Evolutionary conservation across 2,797 vertebrate genomes (phyloP).

Genomic region (Potorous gilbertii): DNA sequence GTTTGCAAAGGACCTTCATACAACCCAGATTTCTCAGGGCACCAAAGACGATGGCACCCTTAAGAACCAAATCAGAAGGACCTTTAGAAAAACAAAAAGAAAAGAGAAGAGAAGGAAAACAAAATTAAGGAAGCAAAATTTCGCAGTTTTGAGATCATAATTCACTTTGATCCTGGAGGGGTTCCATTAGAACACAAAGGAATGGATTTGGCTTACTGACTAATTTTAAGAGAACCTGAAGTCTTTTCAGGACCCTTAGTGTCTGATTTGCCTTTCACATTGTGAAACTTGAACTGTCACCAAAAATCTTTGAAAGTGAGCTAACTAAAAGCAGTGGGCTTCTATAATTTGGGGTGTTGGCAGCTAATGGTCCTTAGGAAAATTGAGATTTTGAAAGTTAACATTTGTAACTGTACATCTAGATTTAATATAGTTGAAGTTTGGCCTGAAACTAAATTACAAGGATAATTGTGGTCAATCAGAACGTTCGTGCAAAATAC

Average conservation of each 20-base stretch:
- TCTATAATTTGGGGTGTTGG: neutral
- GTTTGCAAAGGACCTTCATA: neutral
- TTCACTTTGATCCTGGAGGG: neutral
- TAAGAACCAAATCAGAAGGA: neutral
- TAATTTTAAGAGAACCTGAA: neutral
- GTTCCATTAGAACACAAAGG: neutral
- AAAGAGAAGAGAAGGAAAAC: neutral
- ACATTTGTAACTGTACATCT: neutral
- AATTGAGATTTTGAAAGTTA: neutral
- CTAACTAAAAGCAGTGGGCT: neutral
- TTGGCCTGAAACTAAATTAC: neutral
- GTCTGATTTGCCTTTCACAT: neutral
- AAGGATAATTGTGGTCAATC: neutral
- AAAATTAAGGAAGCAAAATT: neutral
- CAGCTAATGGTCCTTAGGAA: neutral
- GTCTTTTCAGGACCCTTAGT: neutral
- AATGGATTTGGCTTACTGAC: neutral
- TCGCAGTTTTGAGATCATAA: neutral
- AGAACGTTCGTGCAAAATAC: neutral
- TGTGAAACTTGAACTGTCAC: neutral
- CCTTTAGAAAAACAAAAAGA: neutral
- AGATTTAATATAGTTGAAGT: neutral
- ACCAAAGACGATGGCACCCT: neutral
- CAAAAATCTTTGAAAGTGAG: neutral
- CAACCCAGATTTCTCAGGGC: neutral